phyloP scores from a whole-genome alignment of 2,888 invertebrate genomes.

The Griposia aprilina region DNA sequence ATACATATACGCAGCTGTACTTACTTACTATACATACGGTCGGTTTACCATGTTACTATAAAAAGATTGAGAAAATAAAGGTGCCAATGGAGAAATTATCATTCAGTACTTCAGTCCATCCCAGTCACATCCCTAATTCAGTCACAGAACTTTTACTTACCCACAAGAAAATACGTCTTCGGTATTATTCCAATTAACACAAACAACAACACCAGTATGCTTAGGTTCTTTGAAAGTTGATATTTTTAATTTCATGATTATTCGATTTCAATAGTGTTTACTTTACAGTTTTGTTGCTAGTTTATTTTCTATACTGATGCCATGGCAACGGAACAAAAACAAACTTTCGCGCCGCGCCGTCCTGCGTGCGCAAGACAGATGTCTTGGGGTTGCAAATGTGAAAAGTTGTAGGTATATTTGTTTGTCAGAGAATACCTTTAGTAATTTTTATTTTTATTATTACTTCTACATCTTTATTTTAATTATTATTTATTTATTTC shows the following conservation, averaged over 20 bases:
- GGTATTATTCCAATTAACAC: slow-evolving; percentile 97
- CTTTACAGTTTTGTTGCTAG: slow-evolving; percentile 32
- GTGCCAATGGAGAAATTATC: neutral
- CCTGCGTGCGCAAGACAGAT: neutral
- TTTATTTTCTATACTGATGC: slow-evolving; percentile 33
- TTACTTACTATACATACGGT: neutral
- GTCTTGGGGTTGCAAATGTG: slow-evolving; percentile 10
- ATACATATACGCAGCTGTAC: neutral
- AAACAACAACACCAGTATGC: slow-evolving; percentile 95
- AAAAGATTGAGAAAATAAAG: neutral
- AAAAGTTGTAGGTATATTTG: slow-evolving; percentile 3
- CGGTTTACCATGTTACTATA: neutral
- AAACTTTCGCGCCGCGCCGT: slow-evolving; percentile 41
- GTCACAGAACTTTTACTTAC: slow-evolving; percentile 85
- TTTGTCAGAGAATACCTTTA: neutral
- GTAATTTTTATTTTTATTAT: too few relatives aligned
- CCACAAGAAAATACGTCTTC: slow-evolving; percentile 98
- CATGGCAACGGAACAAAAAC: slow-evolving; percentile 59
- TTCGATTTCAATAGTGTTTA: slow-evolving; percentile 25
- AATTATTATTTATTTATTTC: neutral
- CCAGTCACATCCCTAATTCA: slow-evolving; percentile 13
- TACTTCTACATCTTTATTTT: too few relatives aligned
- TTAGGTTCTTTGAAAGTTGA: slow-evolving; percentile 94
- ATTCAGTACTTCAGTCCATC: neutral
- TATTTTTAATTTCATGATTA: slow-evolving; percentile 95